These are phyloP conservation scores for Brachynemurus nebulosus DNA, from an alignment of 2,888 invertebrate genomes.

Conservation along the genomic window DNA sequence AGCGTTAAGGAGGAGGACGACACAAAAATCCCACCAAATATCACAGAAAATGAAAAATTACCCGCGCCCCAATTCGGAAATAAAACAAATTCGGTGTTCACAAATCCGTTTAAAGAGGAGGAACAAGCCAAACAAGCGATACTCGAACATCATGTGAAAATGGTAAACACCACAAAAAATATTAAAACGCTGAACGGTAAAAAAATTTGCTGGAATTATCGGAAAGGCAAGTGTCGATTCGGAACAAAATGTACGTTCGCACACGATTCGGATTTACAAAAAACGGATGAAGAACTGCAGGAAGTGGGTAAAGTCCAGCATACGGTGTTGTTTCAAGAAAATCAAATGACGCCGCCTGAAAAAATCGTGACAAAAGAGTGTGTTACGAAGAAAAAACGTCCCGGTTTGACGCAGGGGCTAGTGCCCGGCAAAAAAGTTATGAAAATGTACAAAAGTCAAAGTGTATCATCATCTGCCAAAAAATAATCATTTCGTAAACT, in stretches of 20 bases:
- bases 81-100: conserved; percentile 55
- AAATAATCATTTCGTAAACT: no score
- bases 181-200: conserved; percentile 73
- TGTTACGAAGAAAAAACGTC: conserved; percentile 50
- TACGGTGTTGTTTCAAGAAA: conserved; percentile 28
- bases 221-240: conserved; percentile 77
- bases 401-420: conserved; percentile 61
- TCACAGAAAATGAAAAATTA: conserved; percentile 30
- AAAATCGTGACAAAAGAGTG: conserved; percentile 2
- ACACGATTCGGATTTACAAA: conserved; percentile 74
- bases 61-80: conserved; percentile 50
- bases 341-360: conserved; percentile 10
- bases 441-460: conserved; percentile 61
- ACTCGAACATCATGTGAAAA: conserved; percentile 83
- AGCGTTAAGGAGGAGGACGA: conserved; percentile 21
- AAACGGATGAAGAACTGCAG: conserved; percentile 42
- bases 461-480: no score
- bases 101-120: conserved; percentile 74
- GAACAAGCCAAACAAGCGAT: conserved; percentile 77
- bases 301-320: conserved; percentile 36
- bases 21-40: conserved; percentile 22
- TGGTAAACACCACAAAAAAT: conserved; percentile 62
- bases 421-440: conserved; percentile 77
- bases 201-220: conserved; percentile 86
- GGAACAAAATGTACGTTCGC: conserved; percentile 87